Base-by-base conservation (phyloP, 2,113 vertebrate species). In the Catagonus wagneri region DNA sequence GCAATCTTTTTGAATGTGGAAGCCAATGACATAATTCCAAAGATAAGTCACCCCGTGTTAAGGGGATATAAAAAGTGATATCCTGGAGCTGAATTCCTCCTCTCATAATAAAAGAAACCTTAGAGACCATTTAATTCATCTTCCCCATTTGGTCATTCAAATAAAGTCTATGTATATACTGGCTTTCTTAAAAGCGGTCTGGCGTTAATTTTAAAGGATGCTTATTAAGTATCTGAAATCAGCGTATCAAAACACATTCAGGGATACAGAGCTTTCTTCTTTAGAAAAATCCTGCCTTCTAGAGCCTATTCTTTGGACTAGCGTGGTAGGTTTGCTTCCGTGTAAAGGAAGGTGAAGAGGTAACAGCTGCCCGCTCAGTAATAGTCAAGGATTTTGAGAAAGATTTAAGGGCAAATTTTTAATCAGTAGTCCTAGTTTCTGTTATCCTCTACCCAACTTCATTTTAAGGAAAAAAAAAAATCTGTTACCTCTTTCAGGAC, bases 181-280 rank as follows among this genome's bases (percentile, higher is more conserved):
- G 52, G 7, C 36, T 83, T 86, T 86, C 68, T 83, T 90, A 63
- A 74, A 79, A 68, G 29, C 19, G 71, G 14, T 52, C 58, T 34
- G 6, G 8, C 83, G 56, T 84, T 95, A 80, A 79, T 90, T 93
- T 96, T 68, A 88, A 91, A 96, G 66, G 61, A 52, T 58, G 17
- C 8, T 76, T 92, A 72, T 89, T 60, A 90, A 87, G 54, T n/a
- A 72, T 60, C 72, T 81, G 25, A 78, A 83, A 84, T 58, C 44
- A 83, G 83, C 34, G 23, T 44, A 39, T 29, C 29, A 85, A 91
- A 91, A 72, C 68, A 91, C 7, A 52, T 7, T 39, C 44, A 1
- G 11, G 19, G 22, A 71, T 91, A 61, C 3, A 85, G 66, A 87
- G 44, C 27, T 94, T 86, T 75, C 12, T 81, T 87, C 23, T 89